A percentile compares a stretch with the other conserved stretches of the same genome.
phyloP scores from a whole-genome alignment of 2,888 invertebrate genomes.

The Sphaerolaimus hirsutus region DNA sequence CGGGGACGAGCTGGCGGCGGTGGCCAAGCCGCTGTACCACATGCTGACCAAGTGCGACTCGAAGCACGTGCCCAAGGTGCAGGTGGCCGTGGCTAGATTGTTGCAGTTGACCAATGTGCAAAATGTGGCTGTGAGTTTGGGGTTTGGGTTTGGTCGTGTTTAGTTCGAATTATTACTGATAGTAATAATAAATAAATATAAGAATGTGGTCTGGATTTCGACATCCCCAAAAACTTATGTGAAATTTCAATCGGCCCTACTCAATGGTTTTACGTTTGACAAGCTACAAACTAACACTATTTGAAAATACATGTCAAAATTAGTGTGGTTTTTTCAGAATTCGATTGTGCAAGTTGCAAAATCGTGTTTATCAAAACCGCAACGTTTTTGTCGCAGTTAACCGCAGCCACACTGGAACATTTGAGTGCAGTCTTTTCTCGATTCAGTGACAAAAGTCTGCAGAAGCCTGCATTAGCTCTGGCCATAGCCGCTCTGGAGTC shows the following conservation, averaged over 20 bases:
- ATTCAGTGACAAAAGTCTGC: background rate
- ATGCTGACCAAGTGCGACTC: constrained; percentile 14
- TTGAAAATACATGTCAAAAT: too few relatives aligned
- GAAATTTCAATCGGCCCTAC: too few relatives aligned
- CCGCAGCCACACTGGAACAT: background rate
- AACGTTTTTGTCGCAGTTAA: background rate
- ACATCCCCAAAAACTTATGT: too few relatives aligned
- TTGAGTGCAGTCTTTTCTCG: background rate
- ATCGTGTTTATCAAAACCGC: too few relatives aligned
- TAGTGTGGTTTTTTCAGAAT: too few relatives aligned
- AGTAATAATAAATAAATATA: too few relatives aligned
- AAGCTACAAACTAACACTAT: too few relatives aligned
- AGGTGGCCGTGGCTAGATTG: constrained; percentile 14
- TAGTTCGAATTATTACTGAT: background rate
- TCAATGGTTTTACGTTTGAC: too few relatives aligned
- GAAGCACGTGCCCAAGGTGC: constrained; percentile 16
- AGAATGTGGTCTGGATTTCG: too few relatives aligned
- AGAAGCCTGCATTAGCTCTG: background rate
- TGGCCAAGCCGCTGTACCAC: constrained; percentile 17
- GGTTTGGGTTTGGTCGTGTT: background rate
- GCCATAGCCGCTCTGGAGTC: background rate
- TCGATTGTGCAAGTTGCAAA: too few relatives aligned
- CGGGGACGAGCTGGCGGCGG: constrained; percentile 13
- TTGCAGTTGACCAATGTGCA: background rate
- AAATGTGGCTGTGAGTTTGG: background rate